Percentiles rank a stretch among this genome's conserved stretches.
These are phyloP conservation scores for Pomacea canaliculata DNA, from an alignment of 2,888 invertebrate genomes.

Conservation along the genomic window DNA sequence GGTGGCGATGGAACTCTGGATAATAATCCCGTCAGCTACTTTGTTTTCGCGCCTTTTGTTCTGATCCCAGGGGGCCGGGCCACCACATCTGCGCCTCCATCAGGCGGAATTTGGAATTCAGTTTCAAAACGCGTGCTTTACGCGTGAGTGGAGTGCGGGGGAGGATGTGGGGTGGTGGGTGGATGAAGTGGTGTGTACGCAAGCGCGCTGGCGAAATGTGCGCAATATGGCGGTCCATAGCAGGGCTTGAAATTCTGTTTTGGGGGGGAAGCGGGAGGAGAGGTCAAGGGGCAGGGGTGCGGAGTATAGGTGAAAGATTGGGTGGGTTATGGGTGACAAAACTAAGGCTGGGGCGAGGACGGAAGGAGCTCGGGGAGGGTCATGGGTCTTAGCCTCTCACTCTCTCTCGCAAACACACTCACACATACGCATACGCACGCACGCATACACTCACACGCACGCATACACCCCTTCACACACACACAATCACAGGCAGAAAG, in stretches of 20 bases:
- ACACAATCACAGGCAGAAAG: not conserved
- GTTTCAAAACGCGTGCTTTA: too few species aligned
- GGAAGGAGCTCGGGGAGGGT: not conserved
- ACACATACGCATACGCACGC: not conserved
- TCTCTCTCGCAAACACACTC: not conserved
- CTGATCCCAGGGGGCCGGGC: too few species aligned
- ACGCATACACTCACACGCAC: not conserved
- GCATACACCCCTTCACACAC: not conserved
- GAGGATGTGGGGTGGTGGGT: not conserved
- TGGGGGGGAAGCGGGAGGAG: too few species aligned
- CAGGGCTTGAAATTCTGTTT: too few species aligned
- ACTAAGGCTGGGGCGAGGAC: too few species aligned
- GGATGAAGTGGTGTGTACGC: not conserved
- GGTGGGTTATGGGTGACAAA: too few species aligned
- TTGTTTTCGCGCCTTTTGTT: too few species aligned
- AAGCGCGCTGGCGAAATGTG: not conserved
- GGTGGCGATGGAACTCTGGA: slow-evolving; percentile 7
- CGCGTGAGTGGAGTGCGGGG: not conserved
- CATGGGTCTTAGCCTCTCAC: not conserved
- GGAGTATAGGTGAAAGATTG: too few species aligned
- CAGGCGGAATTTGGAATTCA: too few species aligned
- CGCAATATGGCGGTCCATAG: too few species aligned
- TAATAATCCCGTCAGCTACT: slow-evolving; percentile 5
- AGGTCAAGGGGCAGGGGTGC: too few species aligned
- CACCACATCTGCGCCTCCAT: too few species aligned